Evolutionary conservation across 30 jellyfish, hydroid and myxozoan species (phyloP).

Genomic region (Hydractinia echinata): DNA sequence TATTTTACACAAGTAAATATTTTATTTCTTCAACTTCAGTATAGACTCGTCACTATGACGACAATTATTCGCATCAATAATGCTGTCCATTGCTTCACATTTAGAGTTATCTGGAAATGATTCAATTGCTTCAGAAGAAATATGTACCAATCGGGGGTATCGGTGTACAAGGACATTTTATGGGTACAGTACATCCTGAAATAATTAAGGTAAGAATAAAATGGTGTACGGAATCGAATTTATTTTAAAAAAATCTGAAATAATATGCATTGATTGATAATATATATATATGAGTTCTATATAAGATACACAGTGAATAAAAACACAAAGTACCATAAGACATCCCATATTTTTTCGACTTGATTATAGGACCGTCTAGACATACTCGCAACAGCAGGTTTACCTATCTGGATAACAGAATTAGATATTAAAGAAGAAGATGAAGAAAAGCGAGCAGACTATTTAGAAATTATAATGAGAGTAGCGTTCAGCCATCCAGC

Average conservation of each 20-base stretch:
- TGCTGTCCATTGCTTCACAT: not conserved
- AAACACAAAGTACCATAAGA: not conserved
- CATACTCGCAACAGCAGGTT: conserved; percentile 61
- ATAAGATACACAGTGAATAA: no score
- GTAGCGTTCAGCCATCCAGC: conserved; percentile 74
- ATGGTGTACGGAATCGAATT: not conserved
- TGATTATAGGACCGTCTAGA: conserved; percentile 70
- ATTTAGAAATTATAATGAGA: conserved; percentile 66
- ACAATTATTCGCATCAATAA: no score
- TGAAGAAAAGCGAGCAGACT: conserved; percentile 64
- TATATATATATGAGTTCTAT: no score
- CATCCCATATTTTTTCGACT: not conserved
- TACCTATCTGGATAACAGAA: conserved; percentile 96
- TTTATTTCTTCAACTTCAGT: no score
- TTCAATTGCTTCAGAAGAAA: conserved; percentile 39
- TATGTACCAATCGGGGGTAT: conserved; percentile 56
- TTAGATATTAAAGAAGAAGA: conserved; percentile 58
- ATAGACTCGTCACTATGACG: no score
- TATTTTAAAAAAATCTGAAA: not conserved
- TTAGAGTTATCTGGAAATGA: conserved; percentile 64
- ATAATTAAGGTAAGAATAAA: conserved; percentile 38
- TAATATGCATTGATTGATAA: not conserved
- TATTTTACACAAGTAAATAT: conserved; percentile 56
- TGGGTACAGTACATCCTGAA: conserved; percentile 78
- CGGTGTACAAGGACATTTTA: conserved; percentile 87